Base-by-base conservation (phyloP, 1,140 invertebrate species). In the Meloidogyne exigua region DNA sequence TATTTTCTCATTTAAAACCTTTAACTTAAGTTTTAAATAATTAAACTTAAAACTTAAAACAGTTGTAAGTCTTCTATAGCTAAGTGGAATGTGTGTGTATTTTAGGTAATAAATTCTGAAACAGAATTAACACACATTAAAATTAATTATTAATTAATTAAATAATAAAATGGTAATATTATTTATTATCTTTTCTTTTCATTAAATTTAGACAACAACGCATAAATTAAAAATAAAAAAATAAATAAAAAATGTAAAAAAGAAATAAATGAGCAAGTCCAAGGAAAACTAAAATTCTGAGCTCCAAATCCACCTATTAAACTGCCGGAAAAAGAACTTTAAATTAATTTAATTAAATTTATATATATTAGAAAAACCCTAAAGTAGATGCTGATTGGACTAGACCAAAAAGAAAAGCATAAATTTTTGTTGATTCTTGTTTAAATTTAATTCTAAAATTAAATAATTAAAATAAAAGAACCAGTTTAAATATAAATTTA, bases 341-440 rank as follows among this genome's bases (percentile, higher is more conserved):
- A 73, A 26, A 26, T 23, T 28, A 25, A 64, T 13, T 57, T 2
- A 44, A 32, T 70, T 70, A 10, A 44, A 42, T 68, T n/a, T 7
- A 70, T 44, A 42, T 36, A 21, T 1, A 9, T 44, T 70, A 69
- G 7, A 3, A 32, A 15, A 69, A 73, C 72, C 72, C 72, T 32
- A 73, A 57, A 32, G 72, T 73, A 12, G 72, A 73, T 32, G 72
- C 28, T 15, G 72, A 73, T 21, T 73, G 72, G 10, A 73, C 72
- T 32, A 73, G 36, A 5, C 39, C 72, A 32, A 73, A 73, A 25
- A 73, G 23, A 36, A 21, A 73, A 39, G 72, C 72, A 73, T 73
- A 73, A 10, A 73, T 73, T 65, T 32, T 28, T 10, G 72, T 73
- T 9, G 72, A 73, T 26, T 66, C 21, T 28, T 72, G 39, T 13